phyloP scores from a whole-genome alignment of 2,888 invertebrate species.

The Acanthosepion pharaonis region DNA sequence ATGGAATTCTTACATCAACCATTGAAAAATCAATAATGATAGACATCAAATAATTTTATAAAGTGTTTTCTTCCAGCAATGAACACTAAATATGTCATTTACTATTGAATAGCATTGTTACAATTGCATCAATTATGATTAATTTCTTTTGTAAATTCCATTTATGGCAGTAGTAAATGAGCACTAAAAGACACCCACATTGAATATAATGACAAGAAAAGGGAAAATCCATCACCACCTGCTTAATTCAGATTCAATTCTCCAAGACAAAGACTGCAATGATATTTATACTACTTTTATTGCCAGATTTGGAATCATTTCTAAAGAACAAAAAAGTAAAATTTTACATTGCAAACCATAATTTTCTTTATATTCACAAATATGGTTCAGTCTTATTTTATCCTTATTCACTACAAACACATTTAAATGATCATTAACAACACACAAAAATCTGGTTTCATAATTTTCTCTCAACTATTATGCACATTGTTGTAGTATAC shows the following conservation, averaged over 20 bases:
- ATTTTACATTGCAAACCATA: background rate
- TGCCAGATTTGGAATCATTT: background rate
- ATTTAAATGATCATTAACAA: no score
- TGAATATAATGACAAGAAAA: no score
- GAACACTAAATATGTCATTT: background rate
- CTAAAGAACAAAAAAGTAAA: background rate
- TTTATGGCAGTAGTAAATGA: background rate
- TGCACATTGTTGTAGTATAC: no score
- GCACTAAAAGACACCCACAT: no score
- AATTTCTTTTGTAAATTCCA: background rate
- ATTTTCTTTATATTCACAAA: background rate
- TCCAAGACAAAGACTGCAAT: background rate
- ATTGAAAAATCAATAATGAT: background rate
- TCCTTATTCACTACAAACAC: no score
- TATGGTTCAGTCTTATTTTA: background rate
- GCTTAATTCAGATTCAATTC: no score
- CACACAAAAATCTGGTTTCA: no score
- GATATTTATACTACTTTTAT: background rate
- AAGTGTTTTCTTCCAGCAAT: background rate
- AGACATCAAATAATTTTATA: background rate
- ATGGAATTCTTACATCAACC: background rate
- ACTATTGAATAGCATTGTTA: background rate
- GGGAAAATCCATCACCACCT: no score
- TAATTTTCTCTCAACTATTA: no score
- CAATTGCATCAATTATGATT: background rate